A percentile compares a stretch with the other conserved stretches of the same genome.
These are phyloP conservation scores for Panagrolaimus sp. DNA, from an alignment of 1,140 invertebrate species.

Conservation along the genomic window DNA sequence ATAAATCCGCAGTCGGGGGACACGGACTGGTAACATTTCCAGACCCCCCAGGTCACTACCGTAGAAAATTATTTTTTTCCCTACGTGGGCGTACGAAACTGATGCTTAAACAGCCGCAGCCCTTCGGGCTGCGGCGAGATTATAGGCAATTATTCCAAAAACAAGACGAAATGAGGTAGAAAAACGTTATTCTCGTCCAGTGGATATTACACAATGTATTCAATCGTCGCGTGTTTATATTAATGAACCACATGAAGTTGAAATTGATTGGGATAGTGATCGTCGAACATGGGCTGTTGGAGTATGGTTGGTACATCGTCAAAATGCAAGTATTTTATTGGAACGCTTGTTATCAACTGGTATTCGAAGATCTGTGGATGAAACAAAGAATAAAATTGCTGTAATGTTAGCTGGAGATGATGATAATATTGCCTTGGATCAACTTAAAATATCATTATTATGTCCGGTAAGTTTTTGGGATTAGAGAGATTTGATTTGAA, in stretches of 20 bases:
- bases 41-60: no score
- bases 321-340: conserved; percentile 30
- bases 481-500: no score
- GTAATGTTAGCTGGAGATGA: conserved; percentile 72
- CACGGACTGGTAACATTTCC: no score
- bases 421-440: conserved; percentile 87
- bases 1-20: no score
- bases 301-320: conserved; percentile 36
- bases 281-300: conserved; percentile 46
- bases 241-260: conserved; percentile 18
- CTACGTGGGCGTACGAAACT: no score
- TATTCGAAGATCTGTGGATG: conserved; percentile 12
- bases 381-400: conserved; percentile 37
- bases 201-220: conserved; percentile 85
- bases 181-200: conserved; percentile 87
- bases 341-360: conserved; percentile 29
- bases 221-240: conserved; percentile 9
- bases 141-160: no score
- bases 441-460: conserved; percentile 80
- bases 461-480: conserved; percentile 63
- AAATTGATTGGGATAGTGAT: conserved; percentile 52
- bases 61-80: no score
- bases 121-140: no score
- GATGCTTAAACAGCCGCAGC: no score
- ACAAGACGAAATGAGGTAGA: conserved; percentile 92